Evolutionary conservation across 2,797 vertebrate genomes (phyloP).

Genomic region (Artibeus lituratus): DNA sequence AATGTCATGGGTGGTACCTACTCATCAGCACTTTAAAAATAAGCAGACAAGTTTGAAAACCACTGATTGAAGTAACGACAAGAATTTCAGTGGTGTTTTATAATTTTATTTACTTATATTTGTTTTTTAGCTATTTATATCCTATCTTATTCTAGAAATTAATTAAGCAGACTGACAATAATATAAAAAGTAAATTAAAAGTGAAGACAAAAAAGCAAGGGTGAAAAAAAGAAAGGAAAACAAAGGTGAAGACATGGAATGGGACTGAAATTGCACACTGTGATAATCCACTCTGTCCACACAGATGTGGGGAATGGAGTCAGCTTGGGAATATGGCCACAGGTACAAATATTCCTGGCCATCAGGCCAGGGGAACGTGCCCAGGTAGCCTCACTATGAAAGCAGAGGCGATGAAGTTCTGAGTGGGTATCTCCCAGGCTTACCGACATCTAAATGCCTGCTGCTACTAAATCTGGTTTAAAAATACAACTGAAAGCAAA

Average conservation of each 20-base stretch:
- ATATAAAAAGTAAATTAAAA: background rate
- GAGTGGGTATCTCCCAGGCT: fast-evolving
- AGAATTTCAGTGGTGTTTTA: background rate
- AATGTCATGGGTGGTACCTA: background rate
- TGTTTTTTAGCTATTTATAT: background rate
- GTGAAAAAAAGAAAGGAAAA: background rate
- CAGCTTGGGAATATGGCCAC: background rate
- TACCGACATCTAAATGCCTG: background rate
- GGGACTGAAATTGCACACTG: no score
- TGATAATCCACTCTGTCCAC: background rate
- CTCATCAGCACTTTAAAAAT: background rate
- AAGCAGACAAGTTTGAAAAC: background rate
- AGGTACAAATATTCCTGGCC: background rate
- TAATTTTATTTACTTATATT: background rate
- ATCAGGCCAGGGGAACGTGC: background rate
- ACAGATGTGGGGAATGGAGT: background rate
- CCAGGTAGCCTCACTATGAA: background rate
- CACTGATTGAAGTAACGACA: background rate
- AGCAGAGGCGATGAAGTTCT: fast-evolving
- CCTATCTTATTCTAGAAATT: background rate
- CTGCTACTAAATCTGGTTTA: background rate
- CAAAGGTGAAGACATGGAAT: background rate
- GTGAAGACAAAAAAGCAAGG: background rate
- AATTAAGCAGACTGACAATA: background rate
- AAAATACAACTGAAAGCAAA: background rate